Evolutionary conservation across 2,888 invertebrate species (phyloP).

Genomic region (Gryllus longicercus): DNA sequence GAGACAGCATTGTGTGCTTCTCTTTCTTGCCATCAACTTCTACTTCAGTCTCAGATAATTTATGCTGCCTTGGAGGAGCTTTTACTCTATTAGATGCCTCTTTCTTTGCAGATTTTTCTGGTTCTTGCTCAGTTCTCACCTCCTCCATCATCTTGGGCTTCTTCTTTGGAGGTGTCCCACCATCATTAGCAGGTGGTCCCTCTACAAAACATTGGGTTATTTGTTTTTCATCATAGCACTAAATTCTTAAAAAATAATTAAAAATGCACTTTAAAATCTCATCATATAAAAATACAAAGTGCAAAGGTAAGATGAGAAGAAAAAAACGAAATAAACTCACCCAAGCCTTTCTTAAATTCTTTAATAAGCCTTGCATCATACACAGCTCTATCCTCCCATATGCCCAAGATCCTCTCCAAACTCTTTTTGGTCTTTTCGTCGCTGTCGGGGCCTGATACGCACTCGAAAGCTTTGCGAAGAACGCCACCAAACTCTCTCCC

Average conservation of each 20-base stretch:
- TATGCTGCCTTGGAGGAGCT: conserved; percentile 46
- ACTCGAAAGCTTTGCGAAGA: conserved; percentile 77
- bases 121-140: conserved; percentile 19
- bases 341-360: conserved; percentile 67
- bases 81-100: conserved; percentile 40
- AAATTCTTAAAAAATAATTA: too few species aligned
- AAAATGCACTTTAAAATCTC: too few species aligned
- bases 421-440: conserved; percentile 80
- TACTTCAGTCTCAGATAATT: conserved; percentile 52
- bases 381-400: conserved; percentile 91
- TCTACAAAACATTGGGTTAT: background rate
- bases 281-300: too few species aligned
- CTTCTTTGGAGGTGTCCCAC: conserved; percentile 50
- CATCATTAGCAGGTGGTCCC: background rate
- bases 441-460: conserved; percentile 66
- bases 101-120: conserved; percentile 27
- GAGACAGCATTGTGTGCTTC: conserved; percentile 72
- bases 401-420: conserved; percentile 75
- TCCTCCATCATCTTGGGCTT: conserved; percentile 46
- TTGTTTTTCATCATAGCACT: too few species aligned
- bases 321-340: conserved; percentile 42
- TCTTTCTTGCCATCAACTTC: conserved; percentile 70
- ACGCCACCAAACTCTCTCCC: conserved; percentile 81
- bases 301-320: too few species aligned
- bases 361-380: conserved; percentile 77